phyloP scores from a whole-genome alignment of 2,888 invertebrate genomes.

The Emmelina monodactyla region DNA sequence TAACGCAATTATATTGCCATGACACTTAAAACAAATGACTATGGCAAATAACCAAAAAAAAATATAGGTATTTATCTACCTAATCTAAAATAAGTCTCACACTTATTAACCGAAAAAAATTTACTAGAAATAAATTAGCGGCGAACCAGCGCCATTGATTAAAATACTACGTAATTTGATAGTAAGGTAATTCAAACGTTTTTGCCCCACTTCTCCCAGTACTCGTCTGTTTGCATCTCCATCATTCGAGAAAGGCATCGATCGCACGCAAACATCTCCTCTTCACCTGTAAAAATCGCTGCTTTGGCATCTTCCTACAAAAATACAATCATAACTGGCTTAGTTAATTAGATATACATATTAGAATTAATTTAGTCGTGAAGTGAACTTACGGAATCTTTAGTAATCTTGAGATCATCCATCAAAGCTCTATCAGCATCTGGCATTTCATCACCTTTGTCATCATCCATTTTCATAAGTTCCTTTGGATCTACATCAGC shows the following conservation, averaged over 20 bases:
- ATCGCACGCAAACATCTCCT: slow-evolving; percentile 97
- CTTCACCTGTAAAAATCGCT: slow-evolving; percentile 96
- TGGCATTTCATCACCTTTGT: slow-evolving; percentile 45
- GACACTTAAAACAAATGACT: too few species aligned
- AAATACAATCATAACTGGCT: slow-evolving; percentile 7
- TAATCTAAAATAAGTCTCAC: too few species aligned
- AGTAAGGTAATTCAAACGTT: too few species aligned
- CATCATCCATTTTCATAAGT: slow-evolving; percentile 71
- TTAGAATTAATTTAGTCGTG: too few species aligned
- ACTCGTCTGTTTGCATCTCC: slow-evolving; percentile 96
- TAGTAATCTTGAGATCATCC: slow-evolving; percentile 92
- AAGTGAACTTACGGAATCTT: slow-evolving; percentile 71
- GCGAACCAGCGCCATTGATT: too few species aligned
- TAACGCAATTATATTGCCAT: too few species aligned
- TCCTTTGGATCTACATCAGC: slow-evolving; percentile 80
- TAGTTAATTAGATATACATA: too few species aligned
- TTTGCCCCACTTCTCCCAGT: slow-evolving; percentile 87
- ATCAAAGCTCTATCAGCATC: slow-evolving; percentile 89
- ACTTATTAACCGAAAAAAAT: too few species aligned
- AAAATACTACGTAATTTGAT: too few species aligned
- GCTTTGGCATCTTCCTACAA: slow-evolving; percentile 77
- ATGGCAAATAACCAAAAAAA: too few species aligned
- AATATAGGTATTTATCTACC: too few species aligned
- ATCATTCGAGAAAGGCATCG: slow-evolving; percentile 90
- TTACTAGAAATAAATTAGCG: too few species aligned